Base-by-base conservation (phyloP, 2,797 vertebrate genomes). In the Sternotherus odoratus region DNA sequence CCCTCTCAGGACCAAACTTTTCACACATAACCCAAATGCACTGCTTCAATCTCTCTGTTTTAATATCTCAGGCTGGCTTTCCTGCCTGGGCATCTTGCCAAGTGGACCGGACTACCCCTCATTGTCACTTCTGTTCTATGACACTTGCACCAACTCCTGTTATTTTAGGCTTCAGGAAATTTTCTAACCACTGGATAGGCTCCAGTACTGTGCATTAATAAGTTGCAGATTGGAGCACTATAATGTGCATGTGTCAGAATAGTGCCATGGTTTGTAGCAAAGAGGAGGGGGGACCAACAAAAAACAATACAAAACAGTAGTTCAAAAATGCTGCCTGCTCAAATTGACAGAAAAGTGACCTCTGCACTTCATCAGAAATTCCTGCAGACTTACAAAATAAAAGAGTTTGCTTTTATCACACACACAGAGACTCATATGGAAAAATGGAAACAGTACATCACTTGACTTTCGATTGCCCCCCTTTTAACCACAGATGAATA, bases 371-470 rank as follows among this genome's bases (percentile, higher is more conserved):
- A 98, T 99, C 99, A 99, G 97, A 98, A 98, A 98, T 98, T 98
- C 98, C 97, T 97, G 97, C 95, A 97, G 98, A 97, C 97, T 98
- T 98, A 97, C 94, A 98, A 98, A 98, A 98, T 98, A 98, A 95
- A 97, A 96, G 97, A 98, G 97, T 97, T 97, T 97, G 98, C 98
- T 98, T 98, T 98, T 98, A 98, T 98, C 98, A 96, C 96, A 96
- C 96, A 97, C 96, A 97, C 98, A 96, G 98, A 99, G 98, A 96
- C 98, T 98, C 98, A 97, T 98, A 98, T 97, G 98, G 98, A 98
- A 98, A 98, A 98, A 98, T 98, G 98, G 98, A 99, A 98, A 98
- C 98, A 98, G 98, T 98, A 98, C 98, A 99, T 99, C 98, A 98
- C 98, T 98, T 99, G 99, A 99, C 99, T 99, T 98, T 56, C 81